A percentile compares a stretch with the other conserved stretches of the same genome.
phyloP scores from a whole-genome alignment of 2,888 invertebrate species.

The Perizoma flavofasciatum region DNA sequence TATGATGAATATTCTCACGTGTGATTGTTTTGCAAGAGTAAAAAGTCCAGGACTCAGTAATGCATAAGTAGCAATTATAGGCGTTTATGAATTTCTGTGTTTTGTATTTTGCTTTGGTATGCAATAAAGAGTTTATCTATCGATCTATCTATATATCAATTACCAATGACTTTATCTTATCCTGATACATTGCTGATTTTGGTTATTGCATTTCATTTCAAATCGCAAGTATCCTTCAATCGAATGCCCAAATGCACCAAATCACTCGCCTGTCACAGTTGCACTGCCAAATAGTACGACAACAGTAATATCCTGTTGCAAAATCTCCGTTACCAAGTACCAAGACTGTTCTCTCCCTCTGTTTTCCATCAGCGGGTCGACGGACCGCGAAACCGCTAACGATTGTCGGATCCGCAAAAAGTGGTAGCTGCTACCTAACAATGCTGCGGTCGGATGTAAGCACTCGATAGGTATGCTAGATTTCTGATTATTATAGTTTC shows the following conservation, averaged over 20 bases:
- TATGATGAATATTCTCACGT: too few relatives aligned
- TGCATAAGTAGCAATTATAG: too few relatives aligned
- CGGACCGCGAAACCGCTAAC: slow-evolving; percentile 60
- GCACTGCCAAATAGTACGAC: not conserved
- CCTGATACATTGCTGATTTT: too few relatives aligned
- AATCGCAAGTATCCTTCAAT: not conserved
- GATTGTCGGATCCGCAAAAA: slow-evolving; percentile 51
- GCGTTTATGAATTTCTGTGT: too few relatives aligned
- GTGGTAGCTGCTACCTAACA: slow-evolving; percentile 44
- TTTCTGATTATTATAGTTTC: slow-evolving; percentile 33
- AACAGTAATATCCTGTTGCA: slow-evolving; percentile 8
- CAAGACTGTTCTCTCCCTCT: slow-evolving; percentile 22
- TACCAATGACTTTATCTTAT: too few relatives aligned
- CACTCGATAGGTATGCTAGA: slow-evolving; percentile 27
- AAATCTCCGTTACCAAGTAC: slow-evolving; percentile 9
- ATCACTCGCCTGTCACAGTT: slow-evolving; percentile 2
- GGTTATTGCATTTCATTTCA: too few relatives aligned
- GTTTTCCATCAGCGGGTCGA: slow-evolving; percentile 42
- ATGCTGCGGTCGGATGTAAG: slow-evolving; percentile 38
- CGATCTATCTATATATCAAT: too few relatives aligned
- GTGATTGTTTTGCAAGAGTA: too few relatives aligned
- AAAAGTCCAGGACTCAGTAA: too few relatives aligned
- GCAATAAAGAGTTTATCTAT: too few relatives aligned
- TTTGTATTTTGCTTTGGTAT: too few relatives aligned
- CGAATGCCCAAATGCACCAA: not conserved